Evolutionary conservation across 2,888 invertebrate species (phyloP), one percentile per base, ranked within the genome.

Genomic region (Pseudanteris insignis): DNA sequence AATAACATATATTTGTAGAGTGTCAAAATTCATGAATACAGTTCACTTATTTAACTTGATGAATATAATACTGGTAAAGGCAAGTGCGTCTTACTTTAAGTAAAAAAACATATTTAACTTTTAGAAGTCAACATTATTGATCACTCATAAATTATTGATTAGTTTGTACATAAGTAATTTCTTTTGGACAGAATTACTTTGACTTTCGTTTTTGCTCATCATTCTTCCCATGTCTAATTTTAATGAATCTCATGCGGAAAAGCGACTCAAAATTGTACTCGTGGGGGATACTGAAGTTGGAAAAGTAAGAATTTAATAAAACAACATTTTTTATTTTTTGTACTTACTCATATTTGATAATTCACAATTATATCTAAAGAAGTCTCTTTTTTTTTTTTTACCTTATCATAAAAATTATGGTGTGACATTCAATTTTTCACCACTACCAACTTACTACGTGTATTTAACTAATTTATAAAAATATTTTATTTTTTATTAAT

Each of bases 221-320:
- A 32, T 11, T 60, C 59, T 53, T 60, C 59, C 64, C 53, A 89
- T 89, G 89, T 87, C 88, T 51, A 87, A 88, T 78, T 84, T 84
- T 64, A 88, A 87, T 69, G 86, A 88, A 66, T 86, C 87, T 63
- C 73, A 81, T 62, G 77, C 82, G 64, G 85, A 84, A 70, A 86
- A 83, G 78, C 88, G 87, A 72, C 80, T 92, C 67, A 92, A 92
- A 82, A 84, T 92, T 70, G 88, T 90, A 34, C 81, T 94, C 63
- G 83, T 93, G 69, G 94, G 94, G 18, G 92, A 93, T 78, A 85
- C 90, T 40, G 85, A 86, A 55, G 88, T 89, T 66, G 94, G 94
- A 66, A 94, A 94, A 85, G 92, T 92, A 83, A 84, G 84, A 82
- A 7, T 26, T n/a, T n/a, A n/a, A n/a, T 5, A 21, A 21, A 21